Evolutionary conservation across 2,888 invertebrate genomes (phyloP), one percentile per base, ranked within the genome.

Genomic region (Epiblema foenella): DNA sequence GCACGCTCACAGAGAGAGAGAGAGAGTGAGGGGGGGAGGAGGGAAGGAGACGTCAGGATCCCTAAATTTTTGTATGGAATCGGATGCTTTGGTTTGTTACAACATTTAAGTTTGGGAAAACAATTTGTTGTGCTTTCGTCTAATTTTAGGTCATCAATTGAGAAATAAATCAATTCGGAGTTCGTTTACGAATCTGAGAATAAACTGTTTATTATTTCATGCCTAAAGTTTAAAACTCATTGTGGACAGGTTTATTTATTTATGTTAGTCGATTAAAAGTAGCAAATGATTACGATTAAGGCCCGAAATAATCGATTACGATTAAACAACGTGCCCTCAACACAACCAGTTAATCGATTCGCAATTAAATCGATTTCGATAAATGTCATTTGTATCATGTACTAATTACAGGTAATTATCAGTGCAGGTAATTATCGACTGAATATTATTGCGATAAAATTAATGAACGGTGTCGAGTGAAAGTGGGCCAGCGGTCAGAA

Each of bases 351-450:
- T 68, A 68, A 68, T 69, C 69, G 63, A 46, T 56, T 39, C 49
- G 63, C 63, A 69, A 63, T 62, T 17, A 57, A 64, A 64, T 24
- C 64, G 54, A 64, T 64, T 64, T 64, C 64, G 64, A 64, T 64
- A 15, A 64, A 64, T 54, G 64, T 54, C 64, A 64, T 24, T 64
- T 52, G 64, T 64, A 64, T 64, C 52, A 64, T 54, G 64, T 39
- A 64, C 64, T 64, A 64, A 64, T 64, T 64, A 39, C 64, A 0
- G 3, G 52, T 18, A 39, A 64, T 54, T 64, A 64, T 64, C 52
- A 20, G 33, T 39, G 24, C 39, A 17, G 52, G 20, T 39, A 51
- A 64, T 64, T 64, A 64, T 37, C 52, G 37, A n/a, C 20, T 51
- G 39, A 64, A 64, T 64, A 64, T 64, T 64, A 64, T 64, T 64